phyloP scores from a whole-genome alignment of 2,888 invertebrate species.

The Allygus modestus region DNA sequence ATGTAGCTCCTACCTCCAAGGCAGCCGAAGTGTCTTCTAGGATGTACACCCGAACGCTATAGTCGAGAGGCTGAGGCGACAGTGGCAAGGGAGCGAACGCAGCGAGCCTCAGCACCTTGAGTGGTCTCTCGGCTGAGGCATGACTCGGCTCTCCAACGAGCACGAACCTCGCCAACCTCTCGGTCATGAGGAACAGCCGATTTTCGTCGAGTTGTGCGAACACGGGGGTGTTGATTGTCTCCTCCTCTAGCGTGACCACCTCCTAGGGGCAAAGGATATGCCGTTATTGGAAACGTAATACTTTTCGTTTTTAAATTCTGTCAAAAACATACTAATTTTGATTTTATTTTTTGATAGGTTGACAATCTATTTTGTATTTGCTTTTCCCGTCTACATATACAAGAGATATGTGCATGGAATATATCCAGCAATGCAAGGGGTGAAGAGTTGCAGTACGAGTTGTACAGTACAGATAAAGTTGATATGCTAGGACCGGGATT shows the following conservation, averaged over 20 bases:
- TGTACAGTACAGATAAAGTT: too few relatives aligned
- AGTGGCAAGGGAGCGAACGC: slow-evolving; percentile 85
- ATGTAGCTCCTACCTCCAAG: slow-evolving; percentile 87
- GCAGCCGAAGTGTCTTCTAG: slow-evolving; percentile 96
- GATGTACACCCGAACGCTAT: slow-evolving; percentile 92
- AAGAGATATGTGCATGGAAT: too few relatives aligned
- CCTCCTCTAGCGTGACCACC: slow-evolving; percentile 82
- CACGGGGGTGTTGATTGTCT: slow-evolving; percentile 92
- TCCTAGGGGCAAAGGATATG: slow-evolving; percentile 67
- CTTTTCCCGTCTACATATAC: too few relatives aligned
- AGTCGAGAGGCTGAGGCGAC: slow-evolving; percentile 81
- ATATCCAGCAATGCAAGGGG: too few relatives aligned
- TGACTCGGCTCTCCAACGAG: slow-evolving; percentile 90
- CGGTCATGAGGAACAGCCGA: slow-evolving; percentile 93
- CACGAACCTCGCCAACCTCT: slow-evolving; percentile 92
- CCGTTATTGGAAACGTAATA: slow-evolving; percentile 46
- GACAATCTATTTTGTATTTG: too few relatives aligned
- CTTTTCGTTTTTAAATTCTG: neutral
- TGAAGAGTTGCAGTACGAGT: too few relatives aligned
- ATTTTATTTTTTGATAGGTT: too few relatives aligned
- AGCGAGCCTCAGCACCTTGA: slow-evolving; percentile 92
- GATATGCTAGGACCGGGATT: too few relatives aligned
- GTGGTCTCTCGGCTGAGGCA: slow-evolving; percentile 75
- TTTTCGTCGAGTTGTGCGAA: slow-evolving; percentile 95
- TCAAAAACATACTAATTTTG: neutral